These are phyloP conservation scores for Yponomeuta malinellus DNA, from an alignment of 2,888 invertebrate species.

Conservation along the genomic window DNA sequence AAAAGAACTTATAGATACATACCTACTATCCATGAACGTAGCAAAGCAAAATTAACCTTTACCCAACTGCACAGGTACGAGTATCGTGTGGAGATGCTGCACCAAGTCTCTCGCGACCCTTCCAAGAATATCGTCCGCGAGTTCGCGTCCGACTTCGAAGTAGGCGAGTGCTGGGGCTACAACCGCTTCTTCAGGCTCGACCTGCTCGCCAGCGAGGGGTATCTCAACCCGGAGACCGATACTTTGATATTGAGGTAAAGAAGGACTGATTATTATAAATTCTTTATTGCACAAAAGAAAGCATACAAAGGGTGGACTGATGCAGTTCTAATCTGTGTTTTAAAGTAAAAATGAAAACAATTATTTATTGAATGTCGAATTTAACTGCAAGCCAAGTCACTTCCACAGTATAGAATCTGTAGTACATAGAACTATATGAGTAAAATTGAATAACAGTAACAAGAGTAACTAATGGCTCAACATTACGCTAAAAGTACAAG, in stretches of 20 bases:
- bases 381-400: no score
- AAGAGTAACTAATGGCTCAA: no score
- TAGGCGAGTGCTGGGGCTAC: constrained; percentile 98
- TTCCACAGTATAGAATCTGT: no score
- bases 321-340: no score
- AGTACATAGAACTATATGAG: no score
- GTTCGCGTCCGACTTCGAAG: constrained; percentile 96
- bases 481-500: no score
- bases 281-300: background rate
- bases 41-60: background rate
- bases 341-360: no score
- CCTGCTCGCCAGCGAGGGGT: constrained; percentile 92
- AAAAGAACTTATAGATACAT: no score
- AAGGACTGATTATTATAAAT: background rate
- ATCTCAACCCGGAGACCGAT: constrained; percentile 88
- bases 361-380: no score
- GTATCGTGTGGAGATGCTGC: constrained; percentile 96
- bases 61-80: constrained; percentile 79
- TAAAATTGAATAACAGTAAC: no score
- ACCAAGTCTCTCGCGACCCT: constrained; percentile 88
- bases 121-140: constrained; percentile 93
- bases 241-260: constrained; percentile 85
- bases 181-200: constrained; percentile 94
- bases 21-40: background rate
- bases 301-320: background rate